Conservation (phyloP, 2,797 vertebrate genomes). For the Numenius phaeopus region DNA sequence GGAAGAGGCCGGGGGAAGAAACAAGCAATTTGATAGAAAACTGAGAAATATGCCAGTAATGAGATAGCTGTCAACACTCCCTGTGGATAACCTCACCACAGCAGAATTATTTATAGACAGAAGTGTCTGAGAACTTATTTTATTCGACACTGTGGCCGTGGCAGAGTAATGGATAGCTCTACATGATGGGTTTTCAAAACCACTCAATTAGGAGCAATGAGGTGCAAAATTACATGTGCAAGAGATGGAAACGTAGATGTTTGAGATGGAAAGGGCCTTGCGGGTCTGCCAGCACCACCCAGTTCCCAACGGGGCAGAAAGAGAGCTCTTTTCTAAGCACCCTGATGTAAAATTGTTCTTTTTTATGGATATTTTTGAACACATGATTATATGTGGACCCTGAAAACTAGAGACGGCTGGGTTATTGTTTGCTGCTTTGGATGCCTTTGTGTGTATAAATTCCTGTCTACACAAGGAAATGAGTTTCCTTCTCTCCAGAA, state of each 20-base stretch:
- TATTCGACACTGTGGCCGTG: neutral
- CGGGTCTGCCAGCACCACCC: neutral
- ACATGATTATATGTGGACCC: neutral
- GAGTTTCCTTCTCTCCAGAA: neutral
- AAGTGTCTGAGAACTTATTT: slow-evolving; percentile 42
- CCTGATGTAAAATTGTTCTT: neutral
- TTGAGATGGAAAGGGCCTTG: neutral
- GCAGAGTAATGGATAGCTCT: slow-evolving; percentile 43
- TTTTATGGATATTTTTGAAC: neutral
- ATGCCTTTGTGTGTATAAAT: neutral
- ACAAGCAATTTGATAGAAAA: neutral
- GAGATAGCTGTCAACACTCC: slow-evolving; percentile 22
- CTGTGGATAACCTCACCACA: neutral
- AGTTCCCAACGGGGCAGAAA: neutral
- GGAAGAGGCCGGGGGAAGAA: neutral
- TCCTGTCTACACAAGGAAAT: neutral
- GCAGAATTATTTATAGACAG: slow-evolving; percentile 51
- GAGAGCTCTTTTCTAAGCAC: neutral
- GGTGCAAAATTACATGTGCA: slow-evolving; percentile 64
- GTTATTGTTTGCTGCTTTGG: neutral
- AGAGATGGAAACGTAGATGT: neutral
- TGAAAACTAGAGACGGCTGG: neutral
- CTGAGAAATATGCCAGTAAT: neutral
- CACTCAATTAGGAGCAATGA: slow-evolving; percentile 65
- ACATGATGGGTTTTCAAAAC: neutral